Conservation (phyloP, 1,140 invertebrate species). For the Zelostemma sp. region DNA sequence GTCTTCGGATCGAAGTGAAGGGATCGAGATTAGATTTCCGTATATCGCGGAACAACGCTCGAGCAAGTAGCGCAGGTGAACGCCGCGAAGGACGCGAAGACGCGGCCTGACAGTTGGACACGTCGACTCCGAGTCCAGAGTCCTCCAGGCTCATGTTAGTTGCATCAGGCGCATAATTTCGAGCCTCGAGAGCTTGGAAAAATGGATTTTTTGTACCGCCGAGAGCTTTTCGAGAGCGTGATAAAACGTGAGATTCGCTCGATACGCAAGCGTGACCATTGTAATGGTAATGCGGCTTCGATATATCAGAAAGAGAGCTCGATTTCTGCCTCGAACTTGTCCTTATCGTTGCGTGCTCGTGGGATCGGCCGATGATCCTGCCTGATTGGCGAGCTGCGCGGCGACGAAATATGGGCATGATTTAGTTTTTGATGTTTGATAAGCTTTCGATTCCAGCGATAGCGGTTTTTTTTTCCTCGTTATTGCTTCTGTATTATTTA, state of each 20-base stretch:
- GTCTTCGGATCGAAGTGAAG: slow-evolving; percentile 4
- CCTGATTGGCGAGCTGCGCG: neutral
- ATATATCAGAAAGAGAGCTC: slow-evolving; percentile 2
- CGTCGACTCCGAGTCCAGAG: slow-evolving; percentile 31
- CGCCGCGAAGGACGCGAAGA: slow-evolving; percentile 26
- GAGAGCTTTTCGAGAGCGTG: too few species aligned
- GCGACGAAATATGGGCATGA: neutral
- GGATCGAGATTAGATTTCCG: slow-evolving; percentile 20
- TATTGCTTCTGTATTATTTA: neutral
- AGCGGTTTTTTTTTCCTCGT: neutral
- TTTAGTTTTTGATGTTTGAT: neutral
- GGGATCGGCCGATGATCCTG: slow-evolving; percentile 1
- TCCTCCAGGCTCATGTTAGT: slow-evolving; percentile 26
- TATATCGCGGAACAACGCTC: slow-evolving; percentile 11
- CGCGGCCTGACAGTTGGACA: slow-evolving; percentile 33
- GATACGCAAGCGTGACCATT: neutral
- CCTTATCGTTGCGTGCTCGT: slow-evolving; percentile 4
- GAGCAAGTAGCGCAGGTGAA: slow-evolving; percentile 25
- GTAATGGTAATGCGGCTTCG: slow-evolving; percentile 4
- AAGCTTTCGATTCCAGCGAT: neutral
- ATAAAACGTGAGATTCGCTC: slow-evolving; percentile 1
- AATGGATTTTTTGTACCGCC: too few species aligned
- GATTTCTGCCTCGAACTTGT: slow-evolving; percentile 2
- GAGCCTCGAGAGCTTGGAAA: too few species aligned
- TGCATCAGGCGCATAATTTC: slow-evolving; percentile 30